These are phyloP conservation scores for Momotus momota DNA, from an alignment of 2,797 vertebrate species.

Conservation along the genomic window DNA sequence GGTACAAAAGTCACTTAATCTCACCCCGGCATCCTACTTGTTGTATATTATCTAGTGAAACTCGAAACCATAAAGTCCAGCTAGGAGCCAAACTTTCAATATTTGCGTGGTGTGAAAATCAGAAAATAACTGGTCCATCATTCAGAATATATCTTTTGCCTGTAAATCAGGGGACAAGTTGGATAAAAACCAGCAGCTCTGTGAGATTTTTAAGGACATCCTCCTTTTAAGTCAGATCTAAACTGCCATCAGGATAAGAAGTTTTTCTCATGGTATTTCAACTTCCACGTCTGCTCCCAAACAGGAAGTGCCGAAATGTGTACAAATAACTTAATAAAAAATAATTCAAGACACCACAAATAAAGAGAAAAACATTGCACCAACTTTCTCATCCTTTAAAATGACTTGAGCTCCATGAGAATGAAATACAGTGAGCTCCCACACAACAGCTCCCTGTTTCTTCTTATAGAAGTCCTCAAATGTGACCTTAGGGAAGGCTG, in stretches of 20 bases:
- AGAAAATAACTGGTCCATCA: not conserved
- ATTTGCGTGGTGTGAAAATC: not conserved
- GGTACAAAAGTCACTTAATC: not conserved
- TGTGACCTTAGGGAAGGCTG: not conserved
- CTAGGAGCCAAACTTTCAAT: not conserved
- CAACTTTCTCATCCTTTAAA: slow-evolving; percentile 55
- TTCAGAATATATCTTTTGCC: not conserved
- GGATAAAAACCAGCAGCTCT: not conserved
- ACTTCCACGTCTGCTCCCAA: slow-evolving; percentile 28
- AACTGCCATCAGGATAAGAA: slow-evolving; percentile 56
- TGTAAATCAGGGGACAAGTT: not conserved
- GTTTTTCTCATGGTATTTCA: slow-evolving; percentile 72
- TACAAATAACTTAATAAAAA: slow-evolving; percentile 71
- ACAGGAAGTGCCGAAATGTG: slow-evolving; percentile 63
- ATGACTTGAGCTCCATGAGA: slow-evolving; percentile 53
- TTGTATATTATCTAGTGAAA: not conserved
- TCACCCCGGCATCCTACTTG: not conserved
- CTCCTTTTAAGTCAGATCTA: slow-evolving; percentile 23
- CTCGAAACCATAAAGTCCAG: not conserved
- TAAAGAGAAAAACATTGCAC: slow-evolving; percentile 40
- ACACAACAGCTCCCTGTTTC: not conserved
- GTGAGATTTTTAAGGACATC: slow-evolving; percentile 29
- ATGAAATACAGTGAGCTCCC: not conserved
- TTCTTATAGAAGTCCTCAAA: slow-evolving; percentile 16
- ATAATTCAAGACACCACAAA: slow-evolving; percentile 28